Base-by-base conservation (phyloP, 1,140 invertebrate genomes). In the Drosophila athabasca region DNA sequence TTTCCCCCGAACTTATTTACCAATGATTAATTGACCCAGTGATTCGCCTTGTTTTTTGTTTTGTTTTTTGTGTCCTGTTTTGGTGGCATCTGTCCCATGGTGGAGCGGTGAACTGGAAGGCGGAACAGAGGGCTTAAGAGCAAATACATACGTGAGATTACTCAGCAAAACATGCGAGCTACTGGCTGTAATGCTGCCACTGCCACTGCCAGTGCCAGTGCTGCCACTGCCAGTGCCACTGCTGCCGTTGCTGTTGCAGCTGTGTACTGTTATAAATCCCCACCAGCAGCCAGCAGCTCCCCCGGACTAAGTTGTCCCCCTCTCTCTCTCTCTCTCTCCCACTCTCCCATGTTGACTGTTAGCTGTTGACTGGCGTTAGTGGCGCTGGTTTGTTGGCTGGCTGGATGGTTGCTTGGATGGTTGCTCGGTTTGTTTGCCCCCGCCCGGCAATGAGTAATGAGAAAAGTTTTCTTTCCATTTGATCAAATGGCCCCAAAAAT, bases 401-500 rank as follows among this genome's bases (percentile, higher is more conserved):
- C 6, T 62, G 43, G 55, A 0, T 50, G 58, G 57, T 19, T 58
- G 41, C 35, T 55, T 78, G 57, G 76, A 62, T 82, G 74, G 72
- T 82, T 78, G 79, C 67, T 62, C 50, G 65, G 67, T 82, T 72
- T 71, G 70, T 75, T 66, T 84, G 77, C 62, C 66, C 75, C 72
- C 58, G 76, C 79, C 82, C 78, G 79, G 79, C 83, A 87, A 87
- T 87, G 82, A 87, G 82, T 87, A 87, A 87, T 87, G 82, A 87
- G 82, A 87, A 87, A 87, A 87, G 82, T 87, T 87, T 87, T 87
- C 84, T 62, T 87, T 85, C 82, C 81, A 85, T 85, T 85, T 85
- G 81, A 85, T 85, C 81, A 85, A 85, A 87, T 81, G 74, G 82
- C 73, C 74, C 74, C 81, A 75, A 85, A 85, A 77, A 83, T 87